Evolutionary conservation across 2,113 vertebrate genomes (phyloP).

Genomic region (Cisticola juncidis): DNA sequence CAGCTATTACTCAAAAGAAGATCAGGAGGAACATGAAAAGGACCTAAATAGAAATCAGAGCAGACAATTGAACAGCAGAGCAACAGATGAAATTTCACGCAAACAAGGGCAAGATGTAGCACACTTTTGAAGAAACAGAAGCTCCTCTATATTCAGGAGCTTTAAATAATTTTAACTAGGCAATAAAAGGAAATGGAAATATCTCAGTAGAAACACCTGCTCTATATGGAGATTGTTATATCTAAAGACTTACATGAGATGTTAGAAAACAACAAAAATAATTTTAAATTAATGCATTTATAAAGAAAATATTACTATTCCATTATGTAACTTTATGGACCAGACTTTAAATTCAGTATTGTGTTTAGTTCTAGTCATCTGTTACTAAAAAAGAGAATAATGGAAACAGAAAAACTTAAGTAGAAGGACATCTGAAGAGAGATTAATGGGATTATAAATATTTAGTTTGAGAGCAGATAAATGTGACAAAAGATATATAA

Average conservation of each 20-base stretch:
- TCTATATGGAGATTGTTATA: neutral
- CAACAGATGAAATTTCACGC: neutral
- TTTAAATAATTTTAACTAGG: constrained; percentile 25
- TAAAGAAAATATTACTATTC: neutral
- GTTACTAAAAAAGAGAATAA: neutral
- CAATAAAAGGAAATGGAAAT: constrained; percentile 7
- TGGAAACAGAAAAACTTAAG: neutral
- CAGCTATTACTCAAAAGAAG: neutral
- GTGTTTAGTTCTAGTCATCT: neutral
- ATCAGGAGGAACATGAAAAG: neutral
- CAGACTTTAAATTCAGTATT: neutral
- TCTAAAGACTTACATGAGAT: neutral
- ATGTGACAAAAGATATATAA: neutral
- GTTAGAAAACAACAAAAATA: neutral
- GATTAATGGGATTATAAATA: neutral
- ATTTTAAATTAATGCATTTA: neutral
- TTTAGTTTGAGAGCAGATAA: neutral
- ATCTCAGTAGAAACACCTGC: neutral
- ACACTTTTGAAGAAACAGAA: neutral
- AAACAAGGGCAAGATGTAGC: neutral
- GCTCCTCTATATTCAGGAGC: neutral
- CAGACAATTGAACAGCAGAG: neutral
- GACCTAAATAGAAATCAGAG: neutral
- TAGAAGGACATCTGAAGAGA: neutral
- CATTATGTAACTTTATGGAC: neutral